A percentile compares a stretch with the other conserved stretches of the same genome.
These are phyloP conservation scores for Zaprionus lachaisei DNA, from an alignment of 1,140 invertebrate genomes.

Conservation along the genomic window DNA sequence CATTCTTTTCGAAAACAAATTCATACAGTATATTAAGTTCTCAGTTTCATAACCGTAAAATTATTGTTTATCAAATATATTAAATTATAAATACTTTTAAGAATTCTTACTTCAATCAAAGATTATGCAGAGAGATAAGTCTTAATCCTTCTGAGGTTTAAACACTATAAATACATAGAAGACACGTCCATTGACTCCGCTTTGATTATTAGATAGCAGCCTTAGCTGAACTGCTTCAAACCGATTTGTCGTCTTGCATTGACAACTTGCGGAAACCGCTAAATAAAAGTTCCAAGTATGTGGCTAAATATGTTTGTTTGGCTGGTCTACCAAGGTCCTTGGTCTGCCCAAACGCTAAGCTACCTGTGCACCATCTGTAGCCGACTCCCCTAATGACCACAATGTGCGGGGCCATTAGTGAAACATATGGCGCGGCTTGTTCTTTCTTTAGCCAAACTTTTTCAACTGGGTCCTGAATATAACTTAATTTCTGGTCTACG, in stretches of 20 bases:
- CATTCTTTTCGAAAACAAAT: too few relatives aligned
- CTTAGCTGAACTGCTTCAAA: not conserved
- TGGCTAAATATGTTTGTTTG: constrained; percentile 13
- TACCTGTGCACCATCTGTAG: constrained; percentile 56
- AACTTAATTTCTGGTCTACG: constrained; percentile 75
- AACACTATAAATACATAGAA: too few relatives aligned
- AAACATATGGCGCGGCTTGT: constrained; percentile 69
- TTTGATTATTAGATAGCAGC: too few relatives aligned
- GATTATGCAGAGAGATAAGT: too few relatives aligned
- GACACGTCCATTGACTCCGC: too few relatives aligned
- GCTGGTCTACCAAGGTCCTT: constrained; percentile 1
- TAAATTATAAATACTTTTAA: too few relatives aligned
- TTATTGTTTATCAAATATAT: too few relatives aligned
- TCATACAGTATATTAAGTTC: too few relatives aligned
- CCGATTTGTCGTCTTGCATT: not conserved
- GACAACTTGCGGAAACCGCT: not conserved
- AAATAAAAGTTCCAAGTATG: not conserved
- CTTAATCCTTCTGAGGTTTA: too few relatives aligned
- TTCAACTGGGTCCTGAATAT: constrained; percentile 56
- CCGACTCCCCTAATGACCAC: constrained; percentile 67
- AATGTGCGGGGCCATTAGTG: constrained; percentile 81
- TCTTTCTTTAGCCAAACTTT: constrained; percentile 63
- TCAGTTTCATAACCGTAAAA: too few relatives aligned
- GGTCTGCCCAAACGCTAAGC: not conserved
- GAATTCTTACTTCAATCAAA: too few relatives aligned